Conservation (phyloP, 1,140 invertebrate genomes). For the Aphaenogaster ashmeadi region DNA sequence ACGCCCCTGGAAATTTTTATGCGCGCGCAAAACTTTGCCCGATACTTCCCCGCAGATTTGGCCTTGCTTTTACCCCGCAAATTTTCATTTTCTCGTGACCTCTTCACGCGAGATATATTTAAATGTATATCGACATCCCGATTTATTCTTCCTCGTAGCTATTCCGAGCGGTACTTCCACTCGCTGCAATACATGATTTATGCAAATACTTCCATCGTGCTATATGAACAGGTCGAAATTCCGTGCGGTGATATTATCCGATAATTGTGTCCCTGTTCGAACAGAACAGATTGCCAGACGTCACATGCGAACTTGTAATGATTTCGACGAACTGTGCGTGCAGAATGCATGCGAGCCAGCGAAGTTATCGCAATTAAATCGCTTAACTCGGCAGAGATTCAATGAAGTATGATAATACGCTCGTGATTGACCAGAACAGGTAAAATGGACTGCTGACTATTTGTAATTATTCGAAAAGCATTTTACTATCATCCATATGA, state of each 20-base stretch:
- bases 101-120: constrained; percentile 36
- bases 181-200: constrained; percentile 23
- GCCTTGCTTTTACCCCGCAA: neutral
- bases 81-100: constrained; percentile 30
- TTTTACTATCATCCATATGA: neutral
- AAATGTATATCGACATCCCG: constrained; percentile 5
- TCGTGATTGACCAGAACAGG: neutral
- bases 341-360: constrained; percentile 18
- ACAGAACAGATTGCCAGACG: constrained; percentile 21
- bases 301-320: constrained; percentile 1
- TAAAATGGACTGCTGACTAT: neutral
- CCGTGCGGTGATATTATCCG: constrained; percentile 42
- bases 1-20: constrained; percentile 22
- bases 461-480: neutral
- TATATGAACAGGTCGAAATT: constrained; percentile 42
- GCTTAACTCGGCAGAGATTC: neutral
- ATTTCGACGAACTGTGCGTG: constrained; percentile 13
- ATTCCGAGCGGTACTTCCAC: neutral
- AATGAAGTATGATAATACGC: constrained; percentile 10
- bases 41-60: constrained; percentile 17
- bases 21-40: neutral
- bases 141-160: neutral
- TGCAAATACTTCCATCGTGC: constrained; percentile 5
- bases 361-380: constrained; percentile 51
- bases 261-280: constrained; percentile 48